A percentile compares a stretch with the other conserved stretches of the same genome.
These are phyloP conservation scores for Lipophrys pholis DNA, from an alignment of 2,113 vertebrate species.

Conservation along the genomic window DNA sequence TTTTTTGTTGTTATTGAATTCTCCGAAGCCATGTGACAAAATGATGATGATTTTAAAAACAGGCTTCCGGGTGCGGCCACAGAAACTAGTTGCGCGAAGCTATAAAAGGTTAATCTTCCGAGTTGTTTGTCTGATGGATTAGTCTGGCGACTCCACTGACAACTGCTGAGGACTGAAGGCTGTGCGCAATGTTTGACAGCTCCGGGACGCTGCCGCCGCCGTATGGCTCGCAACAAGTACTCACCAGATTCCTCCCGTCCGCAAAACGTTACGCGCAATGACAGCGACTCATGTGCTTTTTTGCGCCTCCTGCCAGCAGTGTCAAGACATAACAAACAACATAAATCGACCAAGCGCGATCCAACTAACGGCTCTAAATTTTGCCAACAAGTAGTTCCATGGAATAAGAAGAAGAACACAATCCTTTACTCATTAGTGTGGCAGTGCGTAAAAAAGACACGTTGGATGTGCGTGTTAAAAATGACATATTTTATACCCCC, in stretches of 20 bases:
- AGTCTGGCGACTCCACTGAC: slow-evolving; percentile 59
- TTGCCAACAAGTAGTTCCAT: slow-evolving; percentile 60
- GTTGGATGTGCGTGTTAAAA: too few species aligned
- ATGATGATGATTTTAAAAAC: slow-evolving; percentile 53
- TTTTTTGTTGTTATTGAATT: slow-evolving; percentile 95
- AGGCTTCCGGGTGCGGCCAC: slow-evolving; percentile 80
- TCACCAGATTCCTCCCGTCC: slow-evolving; percentile 60
- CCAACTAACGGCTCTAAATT: slow-evolving; percentile 4
- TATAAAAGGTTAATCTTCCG: slow-evolving; percentile 58
- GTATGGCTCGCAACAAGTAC: slow-evolving; percentile 79
- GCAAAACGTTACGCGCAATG: slow-evolving; percentile 65
- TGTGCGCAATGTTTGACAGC: slow-evolving; percentile 78
- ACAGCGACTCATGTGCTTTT: slow-evolving; percentile 47
- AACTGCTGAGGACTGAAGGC: slow-evolving; percentile 48
- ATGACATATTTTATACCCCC: too few species aligned
- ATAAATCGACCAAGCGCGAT: neutral
- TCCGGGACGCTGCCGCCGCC: slow-evolving; percentile 72
- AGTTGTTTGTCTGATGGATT: slow-evolving; percentile 72
- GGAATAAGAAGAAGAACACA: slow-evolving; percentile 2
- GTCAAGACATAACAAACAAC: slow-evolving; percentile 8
- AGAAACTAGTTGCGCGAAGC: slow-evolving; percentile 42
- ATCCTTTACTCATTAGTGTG: too few species aligned
- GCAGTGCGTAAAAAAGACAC: too few species aligned
- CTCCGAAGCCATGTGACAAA: slow-evolving; percentile 89
- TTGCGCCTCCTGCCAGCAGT: slow-evolving; percentile 37